A percentile compares a stretch with the other conserved stretches of the same genome.
These are phyloP conservation scores for Forbesichthys papilliferus DNA, from an alignment of 2,113 vertebrate species.

Conservation along the genomic window DNA sequence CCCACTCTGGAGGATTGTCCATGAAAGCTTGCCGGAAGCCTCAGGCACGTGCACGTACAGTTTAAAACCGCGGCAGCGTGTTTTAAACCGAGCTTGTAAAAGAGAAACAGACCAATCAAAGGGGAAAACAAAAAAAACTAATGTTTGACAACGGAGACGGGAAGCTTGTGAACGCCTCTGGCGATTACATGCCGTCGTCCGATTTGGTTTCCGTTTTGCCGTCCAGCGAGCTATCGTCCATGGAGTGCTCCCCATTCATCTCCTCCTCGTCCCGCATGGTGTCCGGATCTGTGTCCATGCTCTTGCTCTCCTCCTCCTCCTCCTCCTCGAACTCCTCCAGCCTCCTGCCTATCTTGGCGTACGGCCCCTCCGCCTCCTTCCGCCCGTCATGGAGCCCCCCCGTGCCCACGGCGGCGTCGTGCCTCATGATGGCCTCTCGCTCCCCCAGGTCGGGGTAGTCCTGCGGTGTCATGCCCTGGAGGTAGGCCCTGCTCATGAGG, in stretches of 20 bases:
- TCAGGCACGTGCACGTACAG: slow-evolving; percentile 99
- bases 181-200: slow-evolving; percentile 96
- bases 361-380: slow-evolving; percentile 90
- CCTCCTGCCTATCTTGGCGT: slow-evolving; percentile 88
- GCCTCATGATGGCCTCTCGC: slow-evolving; percentile 89
- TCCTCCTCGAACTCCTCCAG: slow-evolving; percentile 97
- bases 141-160: slow-evolving; percentile 50
- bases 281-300: slow-evolving; percentile 98
- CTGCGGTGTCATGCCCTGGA: slow-evolving; percentile 95
- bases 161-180: slow-evolving; percentile 87
- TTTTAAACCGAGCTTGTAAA: slow-evolving; percentile 87
- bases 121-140: slow-evolving; percentile 38
- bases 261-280: slow-evolving; percentile 98
- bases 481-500: slow-evolving; percentile 95
- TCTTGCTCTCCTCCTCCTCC: slow-evolving; percentile 97
- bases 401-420: slow-evolving; percentile 83
- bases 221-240: slow-evolving; percentile 99
- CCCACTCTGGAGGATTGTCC: slow-evolving; percentile 76
- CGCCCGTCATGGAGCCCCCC: slow-evolving; percentile 88
- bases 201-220: slow-evolving; percentile 99
- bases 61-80: slow-evolving; percentile 90
- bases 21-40: slow-evolving; percentile 95
- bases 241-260: slow-evolving; percentile 92
- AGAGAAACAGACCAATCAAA: slow-evolving; percentile 79
- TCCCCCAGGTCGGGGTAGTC: slow-evolving; percentile 95